Evolutionary conservation across 2,113 vertebrate species (phyloP).

Genomic region (Archilochus colubris): DNA sequence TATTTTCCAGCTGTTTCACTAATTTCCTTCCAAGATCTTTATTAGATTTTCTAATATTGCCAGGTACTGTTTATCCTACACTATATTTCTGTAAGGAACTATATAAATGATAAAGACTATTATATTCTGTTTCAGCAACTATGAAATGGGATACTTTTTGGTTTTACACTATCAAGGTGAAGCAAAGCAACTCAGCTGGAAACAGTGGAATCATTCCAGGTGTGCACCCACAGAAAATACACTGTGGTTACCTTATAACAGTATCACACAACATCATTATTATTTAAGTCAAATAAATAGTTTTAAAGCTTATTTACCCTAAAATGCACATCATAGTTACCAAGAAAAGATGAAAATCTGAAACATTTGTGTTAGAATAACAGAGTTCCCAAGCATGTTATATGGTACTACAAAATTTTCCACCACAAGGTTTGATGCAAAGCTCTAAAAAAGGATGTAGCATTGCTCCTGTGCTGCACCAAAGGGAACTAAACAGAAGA

Average conservation of each 20-base stretch:
- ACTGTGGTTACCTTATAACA: neutral
- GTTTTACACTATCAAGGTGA: neutral
- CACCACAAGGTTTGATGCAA: neutral
- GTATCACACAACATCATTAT: neutral
- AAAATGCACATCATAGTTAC: neutral
- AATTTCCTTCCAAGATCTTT: neutral
- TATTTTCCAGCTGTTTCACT: slow-evolving; percentile 20
- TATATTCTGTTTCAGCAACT: neutral
- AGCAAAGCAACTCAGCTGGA: neutral
- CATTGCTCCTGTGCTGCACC: neutral
- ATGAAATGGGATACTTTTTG: neutral
- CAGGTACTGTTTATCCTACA: neutral
- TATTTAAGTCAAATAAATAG: neutral
- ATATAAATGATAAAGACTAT: neutral
- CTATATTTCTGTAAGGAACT: slow-evolving; percentile 21
- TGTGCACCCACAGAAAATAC: neutral
- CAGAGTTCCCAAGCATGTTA: neutral
- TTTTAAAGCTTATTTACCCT: neutral
- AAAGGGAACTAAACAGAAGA: neutral
- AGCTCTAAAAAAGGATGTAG: neutral
- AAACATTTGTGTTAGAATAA: neutral
- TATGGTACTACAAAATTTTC: neutral
- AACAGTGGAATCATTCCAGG: neutral
- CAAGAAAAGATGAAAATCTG: neutral
- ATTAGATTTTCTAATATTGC: neutral